Base-by-base conservation (phyloP, 2,888 invertebrate genomes). In the Rhopalosiphum nymphaeae region DNA sequence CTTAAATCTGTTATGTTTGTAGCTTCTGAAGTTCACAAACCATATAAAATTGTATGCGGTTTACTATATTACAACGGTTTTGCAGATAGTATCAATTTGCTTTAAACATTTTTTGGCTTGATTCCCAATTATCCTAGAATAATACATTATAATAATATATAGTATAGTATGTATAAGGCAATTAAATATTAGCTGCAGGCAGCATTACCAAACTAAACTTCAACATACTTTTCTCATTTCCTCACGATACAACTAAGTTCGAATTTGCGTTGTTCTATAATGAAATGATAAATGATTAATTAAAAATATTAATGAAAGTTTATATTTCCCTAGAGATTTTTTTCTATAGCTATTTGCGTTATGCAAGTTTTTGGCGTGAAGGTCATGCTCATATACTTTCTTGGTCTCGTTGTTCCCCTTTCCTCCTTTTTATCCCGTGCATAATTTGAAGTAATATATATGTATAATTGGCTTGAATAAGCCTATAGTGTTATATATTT, bases 221-320 rank as follows among this genome's bases (percentile, higher is more conserved):
- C 25, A 53, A 10, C n/a, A 21, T 61, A 67, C 46, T 61, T 46
- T 29, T 29, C n/a, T 46, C n/a, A 25, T 9, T 46, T 90, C 29
- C 25, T 4, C 90, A 25, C 7, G 46, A 46, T 86, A 10, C 10
- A 57, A 57, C 57, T 56, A 29, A 57, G 86, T 67, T 84, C 16
- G 4, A 49, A 84, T 53, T 91, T 49, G 0, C 25, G 25, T 90
- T 61, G 36, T 25, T 26, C n/a, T n/a, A 42, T 57, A 29, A 91
- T 57, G 57, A 57, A 86, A 57, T 57, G 29, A 42, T 91, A 46
- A 86, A 91, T 56, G 57, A 44, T 86, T 91, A 91, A 86, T 86
- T 85, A 91, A 91, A 85, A 91, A 57, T 36, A 57, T 53, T 44
- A 85, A 85, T 29, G 29, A 85, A 90, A 85, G 86, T 91, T 86